Conservation (phyloP, 2,113 vertebrate genomes). For the Thryonomys swinderianus region DNA sequence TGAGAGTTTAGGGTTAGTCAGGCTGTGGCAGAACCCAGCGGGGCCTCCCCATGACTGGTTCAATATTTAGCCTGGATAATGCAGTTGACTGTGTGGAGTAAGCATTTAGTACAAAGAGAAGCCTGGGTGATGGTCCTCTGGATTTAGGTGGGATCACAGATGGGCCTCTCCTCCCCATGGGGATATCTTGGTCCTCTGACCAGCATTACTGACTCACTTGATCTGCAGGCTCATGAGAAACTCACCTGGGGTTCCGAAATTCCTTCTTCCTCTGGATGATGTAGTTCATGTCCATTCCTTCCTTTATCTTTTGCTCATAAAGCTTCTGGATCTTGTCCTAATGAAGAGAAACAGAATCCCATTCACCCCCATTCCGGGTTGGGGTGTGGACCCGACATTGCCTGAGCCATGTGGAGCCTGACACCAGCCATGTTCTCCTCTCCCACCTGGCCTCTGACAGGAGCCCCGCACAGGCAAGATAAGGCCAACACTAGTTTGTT, state of each 20-base stretch:
- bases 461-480: background rate
- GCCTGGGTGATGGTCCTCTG: background rate
- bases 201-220: background rate
- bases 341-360: background rate
- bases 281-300: conserved; percentile 97
- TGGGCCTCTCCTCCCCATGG: background rate
- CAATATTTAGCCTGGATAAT: background rate
- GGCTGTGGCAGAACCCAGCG: background rate
- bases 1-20: background rate
- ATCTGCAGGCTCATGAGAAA: background rate
- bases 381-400: background rate
- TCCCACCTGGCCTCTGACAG: background rate
- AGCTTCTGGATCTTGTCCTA: conserved; percentile 99
- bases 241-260: conserved; percentile 97
- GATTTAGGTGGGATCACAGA: background rate
- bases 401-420: fast-evolving
- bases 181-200: background rate
- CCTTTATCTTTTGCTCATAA: conserved; percentile 95
- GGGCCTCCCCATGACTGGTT: background rate
- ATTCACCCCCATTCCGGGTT: background rate
- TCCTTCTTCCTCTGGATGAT: conserved; percentile 99
- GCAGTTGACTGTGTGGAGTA: background rate
- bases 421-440: fast-evolving
- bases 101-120: background rate
- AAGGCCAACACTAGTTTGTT: background rate